These are phyloP conservation scores for Mastomys natalensis DNA, from an alignment of 2,113 vertebrate genomes.

Conservation along the genomic window DNA sequence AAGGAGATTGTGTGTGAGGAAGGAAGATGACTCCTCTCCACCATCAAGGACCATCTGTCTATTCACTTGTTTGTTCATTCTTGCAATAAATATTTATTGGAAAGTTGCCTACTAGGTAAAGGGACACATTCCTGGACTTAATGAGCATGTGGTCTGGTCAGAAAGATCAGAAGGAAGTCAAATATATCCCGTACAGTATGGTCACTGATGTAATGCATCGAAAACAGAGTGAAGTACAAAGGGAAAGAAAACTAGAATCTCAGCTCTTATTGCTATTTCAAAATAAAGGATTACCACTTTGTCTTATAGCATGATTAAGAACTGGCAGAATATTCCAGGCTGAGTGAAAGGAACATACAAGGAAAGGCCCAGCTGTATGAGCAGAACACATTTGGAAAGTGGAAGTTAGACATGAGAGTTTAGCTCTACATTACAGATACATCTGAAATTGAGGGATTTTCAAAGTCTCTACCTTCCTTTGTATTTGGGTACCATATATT, in stretches of 20 bases:
- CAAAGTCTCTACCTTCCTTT: not conserved
- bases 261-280: not conserved
- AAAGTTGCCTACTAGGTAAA: slow-evolving; percentile 73
- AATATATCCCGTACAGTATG: not conserved
- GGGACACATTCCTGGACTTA: slow-evolving; percentile 64
- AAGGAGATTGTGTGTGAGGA: not conserved
- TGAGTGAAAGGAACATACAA: not conserved
- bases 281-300: not conserved
- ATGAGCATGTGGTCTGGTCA: not conserved
- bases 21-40: not conserved
- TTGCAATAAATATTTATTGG: slow-evolving; percentile 79
- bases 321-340: not conserved
- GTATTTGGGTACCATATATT: not conserved
- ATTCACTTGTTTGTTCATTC: slow-evolving; percentile 70
- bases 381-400: not conserved
- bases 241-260: not conserved
- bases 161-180: not conserved
- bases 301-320: not conserved
- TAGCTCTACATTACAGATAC: not conserved
- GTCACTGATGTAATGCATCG: not conserved
- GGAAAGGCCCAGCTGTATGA: not conserved
- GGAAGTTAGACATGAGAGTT: not conserved
- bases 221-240: not conserved
- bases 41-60: slow-evolving; percentile 48
- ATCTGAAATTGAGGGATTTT: not conserved